phyloP scores from a whole-genome alignment of 2,888 invertebrate genomes.

The Drepana falcataria region DNA sequence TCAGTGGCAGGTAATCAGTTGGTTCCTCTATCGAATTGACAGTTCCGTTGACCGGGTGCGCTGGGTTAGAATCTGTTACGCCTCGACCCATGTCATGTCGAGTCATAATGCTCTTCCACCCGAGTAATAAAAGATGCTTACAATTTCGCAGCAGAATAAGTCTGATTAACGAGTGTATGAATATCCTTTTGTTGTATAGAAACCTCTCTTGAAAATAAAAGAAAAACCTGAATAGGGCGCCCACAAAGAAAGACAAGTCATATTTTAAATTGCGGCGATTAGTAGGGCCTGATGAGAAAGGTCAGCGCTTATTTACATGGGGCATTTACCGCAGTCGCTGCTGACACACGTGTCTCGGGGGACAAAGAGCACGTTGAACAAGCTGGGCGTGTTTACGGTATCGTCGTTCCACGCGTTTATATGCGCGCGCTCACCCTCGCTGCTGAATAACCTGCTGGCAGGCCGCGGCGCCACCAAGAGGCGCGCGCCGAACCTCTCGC shows the following conservation, averaged over 20 bases:
- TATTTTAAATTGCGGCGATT: background rate
- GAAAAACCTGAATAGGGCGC: conserved; percentile 1
- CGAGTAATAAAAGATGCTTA: conserved; percentile 45
- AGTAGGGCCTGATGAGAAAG: background rate
- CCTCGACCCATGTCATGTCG: conserved; percentile 60
- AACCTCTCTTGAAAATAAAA: background rate
- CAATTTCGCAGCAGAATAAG: conserved; percentile 37
- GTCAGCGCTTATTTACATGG: background rate
- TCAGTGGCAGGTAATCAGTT: conserved; percentile 49
- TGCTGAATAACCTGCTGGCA: conserved; percentile 93
- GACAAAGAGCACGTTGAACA: conserved; percentile 96
- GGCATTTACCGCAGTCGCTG: conserved; percentile 85
- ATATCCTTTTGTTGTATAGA: conserved; percentile 23
- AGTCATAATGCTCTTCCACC: conserved; percentile 54
- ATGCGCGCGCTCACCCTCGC: conserved; percentile 95
- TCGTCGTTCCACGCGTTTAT: conserved; percentile 99
- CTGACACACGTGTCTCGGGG: conserved; percentile 96
- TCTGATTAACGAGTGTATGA: conserved; percentile 43
- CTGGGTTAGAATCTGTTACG: conserved; percentile 53
- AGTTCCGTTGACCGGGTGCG: conserved; percentile 54
- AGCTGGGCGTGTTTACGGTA: conserved; percentile 97
- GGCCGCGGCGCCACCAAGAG: conserved; percentile 94
- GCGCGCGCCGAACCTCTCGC: conserved; percentile 91
- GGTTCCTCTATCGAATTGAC: conserved; percentile 64
- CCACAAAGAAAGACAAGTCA: background rate